Base-by-base conservation (phyloP, 2,797 vertebrate species). In the Valencia hispanica region DNA sequence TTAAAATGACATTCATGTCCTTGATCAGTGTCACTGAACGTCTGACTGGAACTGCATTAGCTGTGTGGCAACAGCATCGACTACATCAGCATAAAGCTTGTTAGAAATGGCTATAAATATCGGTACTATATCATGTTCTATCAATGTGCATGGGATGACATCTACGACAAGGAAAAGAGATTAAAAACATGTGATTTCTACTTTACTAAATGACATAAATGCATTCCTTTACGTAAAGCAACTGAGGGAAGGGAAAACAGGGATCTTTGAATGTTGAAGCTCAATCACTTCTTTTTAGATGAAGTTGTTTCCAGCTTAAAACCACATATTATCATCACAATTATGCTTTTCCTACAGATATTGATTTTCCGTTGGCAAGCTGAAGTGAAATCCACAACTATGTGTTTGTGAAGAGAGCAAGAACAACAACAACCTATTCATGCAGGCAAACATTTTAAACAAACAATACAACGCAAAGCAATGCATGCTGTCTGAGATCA, bases 141-240 rank as follows among this genome's bases (percentile, higher is more conserved):
- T 22, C 17, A 27, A 14, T 15, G 22, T 11, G 1, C 7, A 32
- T 47, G 5, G 20, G 41, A 61, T 15, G n/a, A 30, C n/a, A 48
- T 18, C 41, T 18, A 14, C 1, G 12, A 5, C 66, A 57, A 39
- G n/a, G n/a, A 57, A 18, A 41, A 27, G 10, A 2, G 18, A 30
- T 10, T 8, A 14, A 15, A 55, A 48, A 10, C 41, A 47, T 12
- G 9, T 65, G 34, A 34, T 39, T 65, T 47, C 17, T 53, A 51
- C 68, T 74, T 73, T 48, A 30, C 69, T 70, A 65, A 69, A 53
- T 77, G 53, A 68, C 77, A 86, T 68, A 81, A 77, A 79, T 82
- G 61, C 50, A 68, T 87, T 48, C 2, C 41, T 34, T 51, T 84
- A 88, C 80, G 70, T 86, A 88, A 90, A 50, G 17, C 68, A 72